Evolutionary conservation across 2,113 vertebrate species (phyloP).

Genomic region (Cyphomyrus discorhynchus): DNA sequence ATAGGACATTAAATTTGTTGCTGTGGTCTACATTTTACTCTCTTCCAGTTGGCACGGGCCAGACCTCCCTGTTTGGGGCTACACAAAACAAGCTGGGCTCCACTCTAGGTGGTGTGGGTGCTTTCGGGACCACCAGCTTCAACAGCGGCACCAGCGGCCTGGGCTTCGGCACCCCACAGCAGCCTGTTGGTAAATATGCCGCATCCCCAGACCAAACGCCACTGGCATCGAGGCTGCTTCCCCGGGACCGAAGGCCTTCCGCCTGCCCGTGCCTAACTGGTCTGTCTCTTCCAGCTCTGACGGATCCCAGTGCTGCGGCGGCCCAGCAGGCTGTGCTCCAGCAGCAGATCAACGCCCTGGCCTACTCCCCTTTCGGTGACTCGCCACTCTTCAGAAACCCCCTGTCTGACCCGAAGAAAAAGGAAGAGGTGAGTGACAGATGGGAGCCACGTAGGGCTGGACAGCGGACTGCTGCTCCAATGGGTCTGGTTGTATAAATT

Average conservation of each 20-base stretch:
- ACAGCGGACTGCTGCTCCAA: neutral
- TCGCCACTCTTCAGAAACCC: conserved; percentile 91
- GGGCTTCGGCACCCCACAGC: conserved; percentile 81
- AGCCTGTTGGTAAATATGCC: conserved; percentile 73
- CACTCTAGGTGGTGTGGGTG: conserved; percentile 73
- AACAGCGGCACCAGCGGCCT: conserved; percentile 65
- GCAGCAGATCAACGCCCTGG: conserved; percentile 82
- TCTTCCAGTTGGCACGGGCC: conserved; percentile 73
- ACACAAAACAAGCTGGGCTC: conserved; percentile 80
- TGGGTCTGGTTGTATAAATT: neutral
- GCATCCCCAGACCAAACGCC: neutral
- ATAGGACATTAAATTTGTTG: neutral
- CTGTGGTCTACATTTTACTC: neutral
- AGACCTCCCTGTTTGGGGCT: conserved; percentile 79
- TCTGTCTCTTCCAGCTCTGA: conserved; percentile 60
- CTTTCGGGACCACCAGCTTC: conserved; percentile 73
- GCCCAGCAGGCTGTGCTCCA: conserved; percentile 83
- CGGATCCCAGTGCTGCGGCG: conserved; percentile 73
- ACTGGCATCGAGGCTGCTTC: neutral
- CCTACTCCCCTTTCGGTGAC: conserved; percentile 86
- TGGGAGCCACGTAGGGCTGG: neutral
- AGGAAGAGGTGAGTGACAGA: conserved; percentile 74
- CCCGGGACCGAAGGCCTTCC: neutral
- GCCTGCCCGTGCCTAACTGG: neutral
- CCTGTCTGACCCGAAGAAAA: conserved; percentile 90